A percentile compares a stretch with the other conserved stretches of the same genome.
These are phyloP conservation scores for Tichodroma muraria DNA, from an alignment of 2,113 vertebrate species.

Conservation along the genomic window DNA sequence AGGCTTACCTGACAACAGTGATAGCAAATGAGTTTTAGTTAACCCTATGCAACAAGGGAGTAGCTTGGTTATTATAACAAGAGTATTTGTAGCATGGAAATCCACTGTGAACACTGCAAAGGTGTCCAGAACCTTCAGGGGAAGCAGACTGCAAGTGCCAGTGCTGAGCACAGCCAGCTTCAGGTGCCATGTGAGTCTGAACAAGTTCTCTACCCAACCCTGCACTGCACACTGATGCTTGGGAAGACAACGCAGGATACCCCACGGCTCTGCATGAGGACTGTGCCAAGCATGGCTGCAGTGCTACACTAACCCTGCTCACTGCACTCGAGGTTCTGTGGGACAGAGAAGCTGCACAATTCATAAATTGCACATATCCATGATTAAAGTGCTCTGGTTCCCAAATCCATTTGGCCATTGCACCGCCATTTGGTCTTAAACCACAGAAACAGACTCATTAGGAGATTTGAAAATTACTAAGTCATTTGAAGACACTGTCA, in stretches of 20 bases:
- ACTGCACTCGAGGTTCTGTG: rapidly evolving
- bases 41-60: not conserved
- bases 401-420: not conserved
- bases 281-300: not conserved
- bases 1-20: not conserved
- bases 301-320: not conserved
- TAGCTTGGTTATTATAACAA: not conserved
- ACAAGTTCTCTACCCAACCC: not conserved
- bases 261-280: rapidly evolving
- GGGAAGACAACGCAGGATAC: not conserved
- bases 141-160: not conserved
- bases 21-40: not conserved
- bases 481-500: not conserved
- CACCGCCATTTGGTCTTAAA: not conserved
- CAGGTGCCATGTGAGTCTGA: not conserved
- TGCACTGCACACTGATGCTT: not conserved
- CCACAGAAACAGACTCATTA: not conserved
- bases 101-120: not conserved
- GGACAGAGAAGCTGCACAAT: not conserved
- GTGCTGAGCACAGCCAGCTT: not conserved
- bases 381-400: not conserved
- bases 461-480: not conserved
- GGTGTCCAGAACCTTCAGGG: not conserved
- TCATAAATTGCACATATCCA: not conserved
- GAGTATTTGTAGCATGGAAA: not conserved